Base-by-base conservation (phyloP, 2,888 invertebrate genomes). In the Biston betularia region DNA sequence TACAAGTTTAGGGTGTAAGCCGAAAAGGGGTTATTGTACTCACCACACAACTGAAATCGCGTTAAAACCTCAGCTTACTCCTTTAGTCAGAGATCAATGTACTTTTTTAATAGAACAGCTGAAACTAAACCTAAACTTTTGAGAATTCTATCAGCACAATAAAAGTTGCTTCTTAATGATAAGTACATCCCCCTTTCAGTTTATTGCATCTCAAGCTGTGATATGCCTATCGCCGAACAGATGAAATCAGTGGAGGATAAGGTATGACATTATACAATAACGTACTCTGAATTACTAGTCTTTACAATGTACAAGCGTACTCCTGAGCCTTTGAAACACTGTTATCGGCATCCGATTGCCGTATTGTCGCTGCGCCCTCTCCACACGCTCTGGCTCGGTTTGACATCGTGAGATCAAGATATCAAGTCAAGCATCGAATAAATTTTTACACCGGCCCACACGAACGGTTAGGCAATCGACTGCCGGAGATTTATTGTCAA, bases 381-480 rank as follows among this genome's bases (percentile, higher is more conserved):
- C 77, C 74, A 70, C 77, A 74, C 79, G 80, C 80, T 76, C 78
- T 80, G 68, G 77, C 79, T 75, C 81, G 53, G 79, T 80, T 85
- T 84, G 84, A 87, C 83, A 82, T 82, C 83, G 82, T 83, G 81
- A 86, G 84, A 92, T 92, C 90, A 88, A 92, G 92, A 91, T 92
- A 92, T 92, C 91, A 90, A 88, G 85, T 88, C 82, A 83, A 82
- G 80, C 86, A 84, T 89, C 87, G 88, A 89, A 92, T 92, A 90
- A 83, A 87, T 90, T 91, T 91, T 90, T 90, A 82, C 83, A 84
- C 82, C 86, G 84, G 87, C 92, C 93, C 92, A 92, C 93, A 87
- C 89, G 85, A 90, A 84, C 90, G 92, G 92, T 93, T 93, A 92
- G 91, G 92, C 92, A 91, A 93, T 93, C 92, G 92, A 92, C 89